A percentile compares a stretch with the other conserved stretches of the same genome.
phyloP scores from a whole-genome alignment of 2,797 vertebrate genomes.

The Lithobates sylvaticus region DNA sequence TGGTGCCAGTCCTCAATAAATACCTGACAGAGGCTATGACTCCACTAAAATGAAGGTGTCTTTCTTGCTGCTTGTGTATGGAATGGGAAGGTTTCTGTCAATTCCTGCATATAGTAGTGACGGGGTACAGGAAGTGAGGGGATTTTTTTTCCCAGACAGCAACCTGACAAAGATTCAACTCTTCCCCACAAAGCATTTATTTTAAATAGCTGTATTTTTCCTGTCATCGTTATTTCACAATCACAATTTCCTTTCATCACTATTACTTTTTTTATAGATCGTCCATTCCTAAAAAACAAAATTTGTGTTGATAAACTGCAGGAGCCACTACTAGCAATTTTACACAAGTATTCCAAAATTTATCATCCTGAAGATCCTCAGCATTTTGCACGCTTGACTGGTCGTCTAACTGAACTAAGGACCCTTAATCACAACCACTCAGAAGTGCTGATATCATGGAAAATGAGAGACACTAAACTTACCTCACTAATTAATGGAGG shows the following conservation, averaged over 20 bases:
- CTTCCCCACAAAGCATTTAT: background rate
- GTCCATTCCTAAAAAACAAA: conserved; percentile 76
- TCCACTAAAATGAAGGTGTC: too few relatives aligned
- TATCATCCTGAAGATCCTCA: conserved; percentile 76
- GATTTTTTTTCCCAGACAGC: too few relatives aligned
- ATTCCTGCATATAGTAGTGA: too few relatives aligned
- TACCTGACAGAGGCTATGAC: too few relatives aligned
- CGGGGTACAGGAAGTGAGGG: too few relatives aligned
- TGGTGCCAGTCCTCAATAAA: too few relatives aligned
- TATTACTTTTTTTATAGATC: conserved; percentile 65
- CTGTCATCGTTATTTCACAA: background rate
- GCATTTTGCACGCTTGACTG: conserved; percentile 76
- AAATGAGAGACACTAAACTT: conserved; percentile 68
- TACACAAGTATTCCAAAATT: conserved; percentile 79
- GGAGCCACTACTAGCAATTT: conserved; percentile 77
- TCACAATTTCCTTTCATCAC: too few relatives aligned
- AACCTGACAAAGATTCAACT: too few relatives aligned
- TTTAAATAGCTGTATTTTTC: background rate
- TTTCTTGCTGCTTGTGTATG: too few relatives aligned
- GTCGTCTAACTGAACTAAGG: conserved; percentile 77
- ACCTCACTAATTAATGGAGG: conserved; percentile 68
- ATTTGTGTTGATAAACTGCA: conserved; percentile 76
- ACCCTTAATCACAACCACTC: conserved; percentile 77
- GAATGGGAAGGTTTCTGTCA: too few relatives aligned
- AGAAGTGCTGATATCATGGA: conserved; percentile 74